These are phyloP conservation scores for Sylvia atricapilla DNA, from an alignment of 2,113 vertebrate species.

Conservation along the genomic window DNA sequence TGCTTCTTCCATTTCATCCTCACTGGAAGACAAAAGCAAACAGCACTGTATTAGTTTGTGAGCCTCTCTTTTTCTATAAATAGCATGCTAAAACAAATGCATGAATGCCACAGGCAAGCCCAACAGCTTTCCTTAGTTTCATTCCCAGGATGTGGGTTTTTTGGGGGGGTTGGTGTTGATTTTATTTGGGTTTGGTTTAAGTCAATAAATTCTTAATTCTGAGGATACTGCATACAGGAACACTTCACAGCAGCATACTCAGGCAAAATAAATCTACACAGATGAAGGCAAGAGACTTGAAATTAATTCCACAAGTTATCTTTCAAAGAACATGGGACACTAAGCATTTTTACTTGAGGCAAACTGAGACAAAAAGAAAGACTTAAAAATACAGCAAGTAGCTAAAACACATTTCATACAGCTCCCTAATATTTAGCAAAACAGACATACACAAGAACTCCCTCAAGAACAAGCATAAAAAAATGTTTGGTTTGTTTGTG, in stretches of 20 bases:
- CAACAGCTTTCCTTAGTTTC: background rate
- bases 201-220: background rate
- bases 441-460: background rate
- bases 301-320: background rate
- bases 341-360: background rate
- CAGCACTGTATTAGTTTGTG: background rate
- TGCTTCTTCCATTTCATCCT: constrained; percentile 87
- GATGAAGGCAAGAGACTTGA: background rate
- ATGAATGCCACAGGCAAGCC: background rate
- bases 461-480: background rate
- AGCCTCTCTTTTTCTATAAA: background rate
- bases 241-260: background rate
- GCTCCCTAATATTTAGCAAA: background rate
- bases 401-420: background rate
- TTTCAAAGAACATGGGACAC: background rate
- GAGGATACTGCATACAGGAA: background rate
- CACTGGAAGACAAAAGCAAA: constrained; percentile 79
- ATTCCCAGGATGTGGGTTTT: background rate
- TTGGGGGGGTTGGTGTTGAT: too few relatives aligned
- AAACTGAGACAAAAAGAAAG: background rate
- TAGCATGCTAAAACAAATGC: background rate
- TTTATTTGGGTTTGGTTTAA: background rate
- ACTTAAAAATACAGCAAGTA: background rate
- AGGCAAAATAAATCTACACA: background rate
- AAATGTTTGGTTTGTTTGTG: background rate